Conservation (phyloP, 1,140 invertebrate species). For the Neuroterus valhalla region DNA sequence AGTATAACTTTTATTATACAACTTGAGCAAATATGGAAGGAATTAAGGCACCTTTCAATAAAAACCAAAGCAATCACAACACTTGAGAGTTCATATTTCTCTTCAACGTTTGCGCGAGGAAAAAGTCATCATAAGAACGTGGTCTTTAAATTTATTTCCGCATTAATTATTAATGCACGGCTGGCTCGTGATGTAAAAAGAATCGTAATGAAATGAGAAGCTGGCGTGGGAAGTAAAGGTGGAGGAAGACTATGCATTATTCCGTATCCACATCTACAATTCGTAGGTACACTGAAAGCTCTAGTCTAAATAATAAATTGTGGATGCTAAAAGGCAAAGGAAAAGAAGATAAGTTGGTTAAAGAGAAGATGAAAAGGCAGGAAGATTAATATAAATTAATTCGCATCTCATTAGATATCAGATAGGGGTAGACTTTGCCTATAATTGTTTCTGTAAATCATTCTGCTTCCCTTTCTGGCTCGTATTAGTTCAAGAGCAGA, state of each 20-base stretch:
- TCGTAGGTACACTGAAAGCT: constrained; percentile 18
- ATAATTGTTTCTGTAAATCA: constrained; percentile 22
- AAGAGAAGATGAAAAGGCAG: not conserved
- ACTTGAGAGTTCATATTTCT: no score
- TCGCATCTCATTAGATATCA: constrained; percentile 26
- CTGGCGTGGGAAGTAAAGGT: not conserved
- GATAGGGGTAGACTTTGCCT: not conserved
- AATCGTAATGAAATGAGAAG: constrained; percentile 15
- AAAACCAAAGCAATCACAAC: not conserved
- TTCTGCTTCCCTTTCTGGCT: not conserved
- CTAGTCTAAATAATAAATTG: constrained; percentile 28
- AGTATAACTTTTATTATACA: no score
- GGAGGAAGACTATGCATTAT: constrained; percentile 23
- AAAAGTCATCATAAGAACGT: not conserved
- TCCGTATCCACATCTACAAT: constrained; percentile 15
- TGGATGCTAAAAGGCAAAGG: not conserved
- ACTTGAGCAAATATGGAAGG: no score
- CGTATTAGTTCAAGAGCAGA: constrained; percentile 5
- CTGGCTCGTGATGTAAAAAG: not conserved
- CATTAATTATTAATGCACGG: constrained; percentile 3
- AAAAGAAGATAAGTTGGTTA: not conserved
- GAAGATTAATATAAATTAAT: constrained; percentile 13
- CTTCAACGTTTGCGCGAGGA: not conserved
- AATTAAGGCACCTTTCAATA: not conserved
- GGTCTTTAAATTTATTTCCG: not conserved